Evolutionary conservation across 2,888 invertebrate genomes (phyloP), one percentile per base, ranked within the genome.

Genomic region (Latrodectus elegans): DNA sequence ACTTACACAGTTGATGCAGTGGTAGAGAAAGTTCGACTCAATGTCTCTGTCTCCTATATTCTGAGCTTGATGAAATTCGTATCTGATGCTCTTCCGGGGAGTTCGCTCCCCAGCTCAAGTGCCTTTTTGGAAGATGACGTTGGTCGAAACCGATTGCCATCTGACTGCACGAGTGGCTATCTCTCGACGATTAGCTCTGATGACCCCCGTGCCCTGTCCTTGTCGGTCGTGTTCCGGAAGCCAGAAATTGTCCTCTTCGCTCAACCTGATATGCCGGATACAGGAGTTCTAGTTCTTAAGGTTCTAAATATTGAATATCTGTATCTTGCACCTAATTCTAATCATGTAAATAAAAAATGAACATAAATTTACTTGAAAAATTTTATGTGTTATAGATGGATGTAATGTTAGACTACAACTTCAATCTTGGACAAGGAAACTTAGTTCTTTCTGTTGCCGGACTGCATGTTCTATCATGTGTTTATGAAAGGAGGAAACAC

Each of bases 161-260:
- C 93, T 15, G 94, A 94, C 89, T 94, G 94, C 38, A 94, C 94
- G 9, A 94, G 94, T 90, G 94, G 94, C 4, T 94, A 94, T 90
- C 94, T 93, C 89, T 94, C 94, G 9, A 92, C 93, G 65, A 93
- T 94, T 92, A 91, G 91, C 60, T 92, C 92, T 73, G 92, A 94
- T 93, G 94, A 90, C 10, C 64, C 67, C 6, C 65, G 93, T 90
- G 95, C 95, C 72, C 92, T 96, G 52, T 95, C 95, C 1, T 92
- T 96, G 89, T 95, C 95, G 0, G 93, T 96, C 49, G 94, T 95
- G 90, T 94, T 96, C 90, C 94, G 95, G 53, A 95, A 95, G 91
- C 96, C 96, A 0, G 96, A 96, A 92, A 93, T 96, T 75, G 94
- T 96, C 92, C 94, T 96, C 90, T 95, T 95, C 91, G 95, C 95